Conservation (phyloP, 2,888 invertebrate species). For the Caenorhabditis drosophilae region DNA sequence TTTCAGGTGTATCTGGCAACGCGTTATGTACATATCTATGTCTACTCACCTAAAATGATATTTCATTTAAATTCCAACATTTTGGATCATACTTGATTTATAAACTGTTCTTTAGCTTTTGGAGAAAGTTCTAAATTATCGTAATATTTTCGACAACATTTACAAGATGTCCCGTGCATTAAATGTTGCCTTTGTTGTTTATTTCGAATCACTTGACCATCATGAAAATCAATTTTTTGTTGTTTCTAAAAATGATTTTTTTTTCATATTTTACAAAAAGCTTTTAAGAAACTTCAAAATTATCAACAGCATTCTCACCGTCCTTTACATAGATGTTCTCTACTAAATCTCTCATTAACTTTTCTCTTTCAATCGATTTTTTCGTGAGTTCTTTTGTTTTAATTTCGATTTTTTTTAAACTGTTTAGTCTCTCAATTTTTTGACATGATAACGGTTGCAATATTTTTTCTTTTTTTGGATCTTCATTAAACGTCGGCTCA, state of each 20-base stretch:
- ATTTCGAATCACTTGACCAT: constrained; percentile 27
- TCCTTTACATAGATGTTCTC: constrained; percentile 14
- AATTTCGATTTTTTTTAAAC: not conserved
- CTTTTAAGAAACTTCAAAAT: not conserved
- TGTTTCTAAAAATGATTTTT: not conserved
- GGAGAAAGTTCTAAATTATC: constrained; percentile 47
- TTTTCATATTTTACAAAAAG: not conserved
- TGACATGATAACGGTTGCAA: too few relatives aligned
- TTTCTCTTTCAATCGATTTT: constrained; percentile 10
- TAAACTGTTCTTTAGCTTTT: constrained; percentile 40
- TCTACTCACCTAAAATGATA: constrained; percentile 34
- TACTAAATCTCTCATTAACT: constrained; percentile 18
- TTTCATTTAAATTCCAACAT: not conserved
- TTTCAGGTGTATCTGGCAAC: constrained; percentile 52
- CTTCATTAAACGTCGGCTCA: not conserved
- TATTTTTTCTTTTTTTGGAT: not conserved
- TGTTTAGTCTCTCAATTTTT: not conserved
- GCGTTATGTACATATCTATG: constrained; percentile 52
- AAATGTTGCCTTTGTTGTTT: constrained; percentile 20
- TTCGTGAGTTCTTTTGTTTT: constrained; percentile 8
- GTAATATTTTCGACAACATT: constrained; percentile 56
- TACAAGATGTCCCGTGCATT: constrained; percentile 51
- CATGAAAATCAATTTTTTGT: constrained; percentile 5
- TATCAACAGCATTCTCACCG: constrained; percentile 19
- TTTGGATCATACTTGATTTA: constrained; percentile 41